Conservation (phyloP, 2,797 vertebrate genomes). For the Mionectes olivaceus region DNA sequence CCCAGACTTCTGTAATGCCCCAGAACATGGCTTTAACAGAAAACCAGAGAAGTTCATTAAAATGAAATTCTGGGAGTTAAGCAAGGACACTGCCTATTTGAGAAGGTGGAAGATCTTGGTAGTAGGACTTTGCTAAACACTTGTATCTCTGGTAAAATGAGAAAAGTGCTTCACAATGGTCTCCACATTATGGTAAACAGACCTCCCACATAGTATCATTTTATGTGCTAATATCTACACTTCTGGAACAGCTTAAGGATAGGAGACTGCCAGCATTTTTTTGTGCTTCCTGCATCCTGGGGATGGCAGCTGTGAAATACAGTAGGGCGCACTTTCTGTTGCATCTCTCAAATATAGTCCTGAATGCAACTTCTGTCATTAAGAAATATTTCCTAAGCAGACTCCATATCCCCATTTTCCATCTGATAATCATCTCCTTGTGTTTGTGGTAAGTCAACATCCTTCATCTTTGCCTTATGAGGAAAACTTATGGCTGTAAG, state of each 20-base stretch:
- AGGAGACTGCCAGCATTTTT: background rate
- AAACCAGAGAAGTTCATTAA: background rate
- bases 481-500: conserved; percentile 54
- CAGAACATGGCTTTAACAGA: background rate
- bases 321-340: background rate
- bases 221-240: conserved; percentile 28
- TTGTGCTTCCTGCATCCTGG: background rate
- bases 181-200: conserved; percentile 23
- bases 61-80: background rate
- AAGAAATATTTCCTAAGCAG: conserved; percentile 72
- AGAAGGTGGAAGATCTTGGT: background rate
- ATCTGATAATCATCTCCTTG: conserved; percentile 76
- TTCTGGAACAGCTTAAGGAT: background rate
- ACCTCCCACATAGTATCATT: background rate
- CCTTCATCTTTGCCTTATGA: conserved; percentile 71
- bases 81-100: background rate
- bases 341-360: conserved; percentile 41
- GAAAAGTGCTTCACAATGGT: background rate
- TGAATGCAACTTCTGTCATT: conserved; percentile 54
- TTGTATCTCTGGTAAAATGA: background rate
- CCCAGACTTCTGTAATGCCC: background rate
- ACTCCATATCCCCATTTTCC: conserved; percentile 68
- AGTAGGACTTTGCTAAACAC: background rate
- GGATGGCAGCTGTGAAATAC: conserved; percentile 21
- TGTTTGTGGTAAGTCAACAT: conserved; percentile 71